Evolutionary conservation across 2,797 vertebrate species (phyloP).

Genomic region (Prunella strophiata): DNA sequence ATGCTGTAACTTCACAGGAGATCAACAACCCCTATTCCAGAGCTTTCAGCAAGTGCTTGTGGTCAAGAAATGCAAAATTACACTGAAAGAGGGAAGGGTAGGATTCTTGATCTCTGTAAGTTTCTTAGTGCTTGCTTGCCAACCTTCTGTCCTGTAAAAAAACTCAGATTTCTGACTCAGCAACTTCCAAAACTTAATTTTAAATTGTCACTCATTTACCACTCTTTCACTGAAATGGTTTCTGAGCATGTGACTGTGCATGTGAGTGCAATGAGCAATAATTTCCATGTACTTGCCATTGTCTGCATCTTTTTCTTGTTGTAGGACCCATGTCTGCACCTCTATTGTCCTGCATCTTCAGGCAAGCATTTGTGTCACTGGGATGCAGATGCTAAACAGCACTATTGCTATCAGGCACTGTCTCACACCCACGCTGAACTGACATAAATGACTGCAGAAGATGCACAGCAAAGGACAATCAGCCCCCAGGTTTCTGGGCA

Average conservation of each 20-base stretch:
- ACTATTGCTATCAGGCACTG: background rate
- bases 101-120: background rate
- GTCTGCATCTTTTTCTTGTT: background rate
- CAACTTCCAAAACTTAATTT: background rate
- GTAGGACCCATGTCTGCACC: background rate
- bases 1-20: background rate
- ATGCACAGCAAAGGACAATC: conserved; percentile 28
- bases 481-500: background rate
- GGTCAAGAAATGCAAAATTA: background rate
- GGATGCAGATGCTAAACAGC: background rate
- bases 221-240: background rate
- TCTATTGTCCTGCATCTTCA: background rate
- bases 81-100: background rate
- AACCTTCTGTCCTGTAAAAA: background rate
- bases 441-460: background rate
- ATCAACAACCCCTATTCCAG: background rate
- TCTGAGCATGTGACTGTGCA: rapidly evolving
- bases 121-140: background rate
- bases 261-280: background rate
- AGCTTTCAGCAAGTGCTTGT: background rate
- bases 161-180: background rate
- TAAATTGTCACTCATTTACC: background rate
- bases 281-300: background rate
- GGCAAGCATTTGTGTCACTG: background rate
- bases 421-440: rapidly evolving